Percentiles rank a stretch among this genome's conserved stretches.
phyloP scores from a whole-genome alignment of 2,888 invertebrate species.

The Epirrita christyi region DNA sequence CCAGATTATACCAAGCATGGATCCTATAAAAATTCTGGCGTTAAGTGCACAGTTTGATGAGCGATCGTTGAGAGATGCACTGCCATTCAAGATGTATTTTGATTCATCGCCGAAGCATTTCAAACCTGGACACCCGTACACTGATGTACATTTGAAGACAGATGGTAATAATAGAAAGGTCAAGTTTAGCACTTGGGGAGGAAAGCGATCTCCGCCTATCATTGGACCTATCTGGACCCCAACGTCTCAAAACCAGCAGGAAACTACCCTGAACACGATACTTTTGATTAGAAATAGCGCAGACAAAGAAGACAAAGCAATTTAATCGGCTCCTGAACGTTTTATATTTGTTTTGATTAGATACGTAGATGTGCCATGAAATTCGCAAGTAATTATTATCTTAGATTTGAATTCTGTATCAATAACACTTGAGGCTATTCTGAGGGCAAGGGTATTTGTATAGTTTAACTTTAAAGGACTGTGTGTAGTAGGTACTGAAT shows the following conservation, averaged over 20 bases:
- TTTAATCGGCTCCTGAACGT: constrained; percentile 49
- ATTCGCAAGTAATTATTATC: constrained; percentile 29
- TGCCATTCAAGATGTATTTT: constrained; percentile 66
- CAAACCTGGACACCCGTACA: constrained; percentile 72
- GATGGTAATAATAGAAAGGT: constrained; percentile 78
- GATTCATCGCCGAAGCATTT: constrained; percentile 63
- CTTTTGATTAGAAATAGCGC: constrained; percentile 62
- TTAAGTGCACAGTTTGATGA: constrained; percentile 60
- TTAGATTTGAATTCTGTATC: constrained; percentile 26
- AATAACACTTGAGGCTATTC: constrained; percentile 23
- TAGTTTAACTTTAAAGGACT: constrained; percentile 23
- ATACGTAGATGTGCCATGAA: constrained; percentile 37
- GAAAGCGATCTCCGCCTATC: constrained; percentile 74
- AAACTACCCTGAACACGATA: constrained; percentile 64
- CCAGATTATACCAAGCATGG: constrained; percentile 60
- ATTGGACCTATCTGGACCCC: constrained; percentile 81
- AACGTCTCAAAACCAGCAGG: constrained; percentile 57
- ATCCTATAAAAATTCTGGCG: constrained; percentile 67
- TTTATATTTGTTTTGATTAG: constrained; percentile 27
- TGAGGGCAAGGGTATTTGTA: constrained; percentile 27
- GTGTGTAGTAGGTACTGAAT: constrained; percentile 10
- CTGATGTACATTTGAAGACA: constrained; percentile 69
- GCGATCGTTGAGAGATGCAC: constrained; percentile 55
- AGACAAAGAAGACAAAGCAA: constrained; percentile 46
- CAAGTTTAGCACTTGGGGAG: constrained; percentile 80